A percentile compares a stretch with the other conserved stretches of the same genome.
Conservation (phyloP, 1,140 invertebrate genomes). For the Ptiloglossa arizonensis region DNA sequence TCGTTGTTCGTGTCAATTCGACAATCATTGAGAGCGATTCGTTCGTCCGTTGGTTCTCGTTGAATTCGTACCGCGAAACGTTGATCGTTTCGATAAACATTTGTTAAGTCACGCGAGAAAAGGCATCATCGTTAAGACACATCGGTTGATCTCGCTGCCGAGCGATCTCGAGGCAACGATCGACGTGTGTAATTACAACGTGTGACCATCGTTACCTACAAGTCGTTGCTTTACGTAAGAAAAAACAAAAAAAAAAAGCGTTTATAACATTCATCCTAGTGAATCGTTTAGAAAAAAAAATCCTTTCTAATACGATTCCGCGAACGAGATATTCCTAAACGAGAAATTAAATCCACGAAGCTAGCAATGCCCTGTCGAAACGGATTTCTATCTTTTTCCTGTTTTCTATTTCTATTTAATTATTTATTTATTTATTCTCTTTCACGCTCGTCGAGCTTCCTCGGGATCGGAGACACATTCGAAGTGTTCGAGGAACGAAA, state of each 20-base stretch:
- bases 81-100: slow-evolving; percentile 33
- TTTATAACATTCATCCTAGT: slow-evolving; percentile 12
- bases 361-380: slow-evolving; percentile 15
- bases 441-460: neutral
- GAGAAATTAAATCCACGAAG: neutral
- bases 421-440: too few relatives aligned
- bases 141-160: slow-evolving; percentile 44
- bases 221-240: neutral
- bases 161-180: slow-evolving; percentile 62
- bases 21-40: slow-evolving; percentile 17
- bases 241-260: too few relatives aligned
- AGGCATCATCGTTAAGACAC: slow-evolving; percentile 68
- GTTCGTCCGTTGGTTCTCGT: slow-evolving; percentile 33
- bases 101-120: slow-evolving; percentile 41
- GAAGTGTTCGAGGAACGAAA: neutral
- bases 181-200: slow-evolving; percentile 31
- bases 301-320: neutral
- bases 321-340: neutral
- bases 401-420: too few relatives aligned
- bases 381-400: neutral
- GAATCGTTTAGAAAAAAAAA: slow-evolving; percentile 15
- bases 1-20: neutral
- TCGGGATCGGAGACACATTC: neutral
- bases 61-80: slow-evolving; percentile 27
- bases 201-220: neutral